These are phyloP conservation scores for Crax fasciolata DNA, from an alignment of 2,797 vertebrate species.

Conservation along the genomic window DNA sequence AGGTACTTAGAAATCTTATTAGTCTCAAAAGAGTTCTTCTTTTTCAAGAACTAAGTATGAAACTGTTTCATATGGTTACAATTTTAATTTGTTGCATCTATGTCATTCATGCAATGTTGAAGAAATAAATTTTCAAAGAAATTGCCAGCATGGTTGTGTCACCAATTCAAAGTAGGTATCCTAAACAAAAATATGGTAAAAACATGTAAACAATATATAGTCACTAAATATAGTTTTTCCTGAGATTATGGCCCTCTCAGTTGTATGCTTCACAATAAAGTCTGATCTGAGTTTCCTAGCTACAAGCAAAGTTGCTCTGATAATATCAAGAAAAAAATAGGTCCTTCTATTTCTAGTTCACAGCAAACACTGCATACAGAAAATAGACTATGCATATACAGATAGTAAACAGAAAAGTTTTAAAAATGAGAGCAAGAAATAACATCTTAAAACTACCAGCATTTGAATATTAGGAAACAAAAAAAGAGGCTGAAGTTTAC, in stretches of 20 bases:
- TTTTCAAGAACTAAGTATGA: background rate
- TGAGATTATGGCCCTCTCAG: background rate
- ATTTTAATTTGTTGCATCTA: background rate
- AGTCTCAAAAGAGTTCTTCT: background rate
- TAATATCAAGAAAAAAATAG: background rate
- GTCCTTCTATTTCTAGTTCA: background rate
- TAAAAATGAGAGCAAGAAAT: background rate
- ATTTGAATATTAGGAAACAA: background rate
- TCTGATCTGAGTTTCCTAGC: background rate
- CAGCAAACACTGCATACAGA: background rate
- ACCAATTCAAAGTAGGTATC: background rate
- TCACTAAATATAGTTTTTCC: background rate
- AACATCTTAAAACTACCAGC: background rate
- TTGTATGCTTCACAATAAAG: background rate
- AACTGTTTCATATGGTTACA: background rate
- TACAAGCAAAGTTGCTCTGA: background rate
- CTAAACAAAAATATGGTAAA: background rate
- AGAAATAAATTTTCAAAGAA: background rate
- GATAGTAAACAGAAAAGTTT: background rate
- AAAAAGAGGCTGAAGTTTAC: background rate
- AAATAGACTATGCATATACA: background rate
- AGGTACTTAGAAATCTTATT: background rate
- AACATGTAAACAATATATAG: background rate
- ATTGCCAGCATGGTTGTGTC: background rate
- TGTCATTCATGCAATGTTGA: background rate